Percentiles rank a stretch among this genome's conserved stretches.
phyloP scores from a whole-genome alignment of 64 coral and sea anemone species.

The Cladopsammia gracilis region DNA sequence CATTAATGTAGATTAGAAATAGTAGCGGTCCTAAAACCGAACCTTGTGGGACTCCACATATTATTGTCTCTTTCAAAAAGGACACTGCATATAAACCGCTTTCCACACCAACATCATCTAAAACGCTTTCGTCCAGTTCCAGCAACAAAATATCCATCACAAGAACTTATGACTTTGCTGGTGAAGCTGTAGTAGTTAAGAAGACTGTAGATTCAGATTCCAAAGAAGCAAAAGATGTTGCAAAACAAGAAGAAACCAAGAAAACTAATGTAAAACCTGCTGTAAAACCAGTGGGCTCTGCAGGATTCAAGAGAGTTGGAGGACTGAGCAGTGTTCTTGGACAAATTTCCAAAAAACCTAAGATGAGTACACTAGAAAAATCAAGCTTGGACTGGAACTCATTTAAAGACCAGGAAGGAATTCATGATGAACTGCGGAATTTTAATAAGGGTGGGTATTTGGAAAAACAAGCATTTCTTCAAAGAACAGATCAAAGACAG shows the following conservation, averaged over 20 bases:
- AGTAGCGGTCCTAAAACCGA: too few relatives aligned
- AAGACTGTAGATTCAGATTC: slow-evolving; percentile 87
- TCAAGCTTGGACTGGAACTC: slow-evolving; percentile 87
- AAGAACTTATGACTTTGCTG: slow-evolving; percentile 92
- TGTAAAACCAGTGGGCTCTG: neutral
- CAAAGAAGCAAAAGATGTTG: slow-evolving; percentile 50
- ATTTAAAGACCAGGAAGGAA: slow-evolving; percentile 86
- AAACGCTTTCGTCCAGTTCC: slow-evolving; percentile 19
- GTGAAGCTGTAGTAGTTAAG: slow-evolving; percentile 83
- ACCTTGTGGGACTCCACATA: too few relatives aligned
- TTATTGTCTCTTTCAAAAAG: slow-evolving; percentile 86
- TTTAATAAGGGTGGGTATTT: slow-evolving; percentile 95
- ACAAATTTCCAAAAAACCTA: slow-evolving; percentile 82
- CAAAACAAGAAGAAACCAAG: slow-evolving; percentile 31
- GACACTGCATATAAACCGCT: slow-evolving; percentile 54
- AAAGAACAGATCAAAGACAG: slow-evolving; percentile 86
- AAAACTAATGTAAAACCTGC: neutral
- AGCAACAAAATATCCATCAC: slow-evolving; percentile 82
- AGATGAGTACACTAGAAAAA: slow-evolving; percentile 89
- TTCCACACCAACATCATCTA: slow-evolving; percentile 14
- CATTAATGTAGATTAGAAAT: too few relatives aligned
- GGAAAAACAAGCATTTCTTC: slow-evolving; percentile 94
- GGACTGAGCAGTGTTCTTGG: slow-evolving; percentile 83
- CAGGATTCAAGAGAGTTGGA: slow-evolving; percentile 60
- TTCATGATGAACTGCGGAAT: slow-evolving; percentile 78